These are phyloP conservation scores for Drosophila repleta DNA, from an alignment of 1,140 invertebrate species.

Conservation along the genomic window DNA sequence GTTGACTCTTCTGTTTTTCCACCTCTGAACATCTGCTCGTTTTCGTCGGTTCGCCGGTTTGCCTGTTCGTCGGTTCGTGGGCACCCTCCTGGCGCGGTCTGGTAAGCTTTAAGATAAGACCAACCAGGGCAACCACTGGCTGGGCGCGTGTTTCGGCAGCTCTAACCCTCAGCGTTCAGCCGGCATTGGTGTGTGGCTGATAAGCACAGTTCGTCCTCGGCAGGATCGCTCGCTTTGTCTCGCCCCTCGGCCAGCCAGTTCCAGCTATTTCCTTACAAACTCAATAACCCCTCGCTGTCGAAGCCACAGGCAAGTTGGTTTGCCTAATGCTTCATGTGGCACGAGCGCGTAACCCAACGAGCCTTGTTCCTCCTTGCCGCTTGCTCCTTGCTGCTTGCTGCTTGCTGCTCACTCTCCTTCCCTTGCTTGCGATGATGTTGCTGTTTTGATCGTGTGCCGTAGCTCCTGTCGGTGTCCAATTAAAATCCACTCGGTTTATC, in stretches of 20 bases:
- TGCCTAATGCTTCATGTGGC: constrained; percentile 45
- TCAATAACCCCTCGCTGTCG: constrained; percentile 45
- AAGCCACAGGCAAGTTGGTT: background rate
- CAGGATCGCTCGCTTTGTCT: constrained; percentile 62
- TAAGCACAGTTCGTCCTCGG: constrained; percentile 48
- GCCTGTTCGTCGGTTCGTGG: too few relatives aligned
- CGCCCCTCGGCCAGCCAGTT: constrained; percentile 53
- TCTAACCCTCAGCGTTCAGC: constrained; percentile 64
- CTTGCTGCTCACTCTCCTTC: background rate
- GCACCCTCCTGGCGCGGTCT: constrained; percentile 35
- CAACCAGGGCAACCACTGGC: background rate
- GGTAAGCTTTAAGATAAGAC: constrained; percentile 76
- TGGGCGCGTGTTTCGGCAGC: constrained; percentile 25
- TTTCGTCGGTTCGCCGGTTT: too few relatives aligned
- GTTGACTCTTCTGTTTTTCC: constrained; percentile 36
- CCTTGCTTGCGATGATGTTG: constrained; percentile 22
- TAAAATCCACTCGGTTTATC: constrained; percentile 45
- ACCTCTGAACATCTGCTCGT: constrained; percentile 67
- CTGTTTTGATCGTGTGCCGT: constrained; percentile 57
- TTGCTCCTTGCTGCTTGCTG: background rate
- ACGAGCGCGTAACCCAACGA: constrained; percentile 38
- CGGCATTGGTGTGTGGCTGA: constrained; percentile 61
- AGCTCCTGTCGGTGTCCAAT: constrained; percentile 22
- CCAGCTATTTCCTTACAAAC: constrained; percentile 48
- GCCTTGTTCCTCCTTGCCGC: constrained; percentile 25